Evolutionary conservation across 2,797 vertebrate species (phyloP), one percentile per base, ranked within the genome.

Genomic region (Neoniphon sammara): DNA sequence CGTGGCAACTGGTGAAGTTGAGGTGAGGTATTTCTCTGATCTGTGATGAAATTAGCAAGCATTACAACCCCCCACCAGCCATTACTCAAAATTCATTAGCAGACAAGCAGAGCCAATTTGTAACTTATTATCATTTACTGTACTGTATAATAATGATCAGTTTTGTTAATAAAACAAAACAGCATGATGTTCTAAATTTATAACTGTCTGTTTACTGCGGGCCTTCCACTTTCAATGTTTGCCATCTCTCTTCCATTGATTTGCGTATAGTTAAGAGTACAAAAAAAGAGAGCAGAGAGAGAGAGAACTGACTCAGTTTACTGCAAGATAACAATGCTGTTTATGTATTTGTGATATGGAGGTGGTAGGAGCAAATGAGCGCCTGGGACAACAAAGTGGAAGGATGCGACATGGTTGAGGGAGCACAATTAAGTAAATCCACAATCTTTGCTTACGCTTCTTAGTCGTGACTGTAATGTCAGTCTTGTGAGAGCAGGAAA

Each of bases 111-210:
- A 88, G 81, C 53, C 82, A 66, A 87, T 92, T 89, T 89, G 78
- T 76, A 83, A 82, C 73, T 81, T 89, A 90, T 87, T 91, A 85
- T 67, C 75, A 83, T 86, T 88, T 82, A 82, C 69, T 64, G 63
- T 77, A 60, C 44, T 85, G 77, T 85, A 64, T 76, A 81, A 83
- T 81, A 80, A 92, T 81, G 73, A 87, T 84, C 64, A 72, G 75
- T 81, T 87, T 90, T 85, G 83, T 86, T 89, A 88, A 92, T 90
- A 90, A 91, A 84, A 89, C 81, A 85, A 83, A 91, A 87, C 68
- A 74, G 66, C 20, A 71, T 70, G 81, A 85, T 84, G 85, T 84
- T 80, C 20, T n/a, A 85, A 66, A 91, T 91, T 55, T 79, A 87
- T 87, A 82, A 90, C 84, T 61, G 69, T 77, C 70, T 80, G 81